phyloP scores from a whole-genome alignment of 2,113 vertebrate species.

The Athene cunicularia region DNA sequence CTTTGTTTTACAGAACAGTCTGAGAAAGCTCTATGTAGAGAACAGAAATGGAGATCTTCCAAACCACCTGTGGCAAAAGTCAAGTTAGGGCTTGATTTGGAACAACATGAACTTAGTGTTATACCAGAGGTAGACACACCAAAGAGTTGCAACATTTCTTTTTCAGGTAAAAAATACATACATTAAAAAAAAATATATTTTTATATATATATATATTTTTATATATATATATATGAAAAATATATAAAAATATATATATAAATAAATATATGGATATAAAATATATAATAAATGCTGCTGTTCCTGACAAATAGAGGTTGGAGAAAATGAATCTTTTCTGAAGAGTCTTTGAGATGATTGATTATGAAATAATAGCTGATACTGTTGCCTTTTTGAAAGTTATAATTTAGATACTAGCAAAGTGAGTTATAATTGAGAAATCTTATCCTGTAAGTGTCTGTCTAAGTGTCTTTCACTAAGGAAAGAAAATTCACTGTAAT shows the following conservation, averaged over 20 bases:
- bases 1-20: constrained; percentile 53
- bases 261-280: neutral
- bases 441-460: neutral
- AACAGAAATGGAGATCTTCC: constrained; percentile 57
- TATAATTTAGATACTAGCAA: neutral
- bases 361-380: neutral
- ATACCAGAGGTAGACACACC: constrained; percentile 90
- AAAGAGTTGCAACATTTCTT: constrained; percentile 63
- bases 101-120: constrained; percentile 90
- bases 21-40: neutral
- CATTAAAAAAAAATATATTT: too few species aligned
- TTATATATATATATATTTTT: neutral
- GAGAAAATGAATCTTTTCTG: neutral
- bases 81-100: constrained; percentile 72
- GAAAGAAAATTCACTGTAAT: neutral
- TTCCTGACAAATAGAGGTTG: neutral
- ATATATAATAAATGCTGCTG: neutral
- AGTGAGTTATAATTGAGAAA: neutral
- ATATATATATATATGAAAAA: neutral
- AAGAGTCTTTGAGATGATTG: neutral
- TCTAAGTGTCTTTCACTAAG: neutral
- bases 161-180: constrained; percentile 68
- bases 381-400: neutral
- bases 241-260: neutral
- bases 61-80: constrained; percentile 85